A percentile compares a stretch with the other conserved stretches of the same genome.
Evolutionary conservation across 2,888 invertebrate species (phyloP).

Genomic region (Ophion costatus): DNA sequence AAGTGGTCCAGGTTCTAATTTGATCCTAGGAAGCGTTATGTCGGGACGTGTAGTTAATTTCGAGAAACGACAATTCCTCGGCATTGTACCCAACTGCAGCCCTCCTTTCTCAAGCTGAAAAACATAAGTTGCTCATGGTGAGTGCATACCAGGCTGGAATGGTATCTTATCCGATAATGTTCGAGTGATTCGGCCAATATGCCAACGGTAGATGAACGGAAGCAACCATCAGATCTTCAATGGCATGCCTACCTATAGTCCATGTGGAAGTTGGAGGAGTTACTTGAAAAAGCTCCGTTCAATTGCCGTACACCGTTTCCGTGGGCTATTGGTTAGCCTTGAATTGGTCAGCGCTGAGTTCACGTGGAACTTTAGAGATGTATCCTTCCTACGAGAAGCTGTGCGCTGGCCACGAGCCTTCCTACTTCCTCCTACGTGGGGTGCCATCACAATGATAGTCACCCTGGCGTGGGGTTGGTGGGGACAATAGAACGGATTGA

Average conservation of each 20-base stretch:
- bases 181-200: constrained; percentile 15
- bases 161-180: constrained; percentile 18
- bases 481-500: not conserved
- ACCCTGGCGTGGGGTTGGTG: no score
- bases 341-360: constrained; percentile 22
- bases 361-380: constrained; percentile 35
- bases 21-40: not conserved
- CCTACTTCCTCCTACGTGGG: no score
- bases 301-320: constrained; percentile 21
- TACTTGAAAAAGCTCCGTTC: constrained; percentile 59
- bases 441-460: no score
- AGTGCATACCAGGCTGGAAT: not conserved
- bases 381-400: constrained; percentile 32
- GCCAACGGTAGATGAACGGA: constrained; percentile 61
- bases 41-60: not conserved
- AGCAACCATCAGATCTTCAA: constrained; percentile 56
- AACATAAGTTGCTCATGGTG: not conserved
- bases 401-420: constrained; percentile 4
- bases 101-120: not conserved
- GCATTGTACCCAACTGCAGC: not conserved
- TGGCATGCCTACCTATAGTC: constrained; percentile 29
- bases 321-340: constrained; percentile 16
- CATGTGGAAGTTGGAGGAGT: constrained; percentile 10
- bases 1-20: not conserved
- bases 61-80: not conserved